A percentile compares a stretch with the other conserved stretches of the same genome.
Evolutionary conservation across 2,113 vertebrate species (phyloP).

Genomic region (Cololabis saira): DNA sequence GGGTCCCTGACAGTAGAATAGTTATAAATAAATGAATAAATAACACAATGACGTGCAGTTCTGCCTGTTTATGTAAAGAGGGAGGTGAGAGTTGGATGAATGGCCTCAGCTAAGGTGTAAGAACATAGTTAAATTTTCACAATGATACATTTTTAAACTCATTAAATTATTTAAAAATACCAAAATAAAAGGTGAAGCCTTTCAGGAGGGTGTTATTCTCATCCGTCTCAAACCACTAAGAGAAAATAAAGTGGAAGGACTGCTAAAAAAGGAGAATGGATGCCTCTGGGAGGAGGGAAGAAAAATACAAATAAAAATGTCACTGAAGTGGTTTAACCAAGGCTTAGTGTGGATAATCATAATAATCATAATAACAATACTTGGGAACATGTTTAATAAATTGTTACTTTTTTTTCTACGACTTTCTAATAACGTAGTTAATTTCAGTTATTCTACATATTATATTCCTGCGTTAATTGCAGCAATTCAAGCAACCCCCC

Average conservation of each 20-base stretch:
- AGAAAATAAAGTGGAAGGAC: not conserved
- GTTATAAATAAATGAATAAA: too few relatives aligned
- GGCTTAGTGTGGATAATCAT: not conserved
- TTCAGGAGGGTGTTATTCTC: not conserved
- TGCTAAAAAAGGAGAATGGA: not conserved
- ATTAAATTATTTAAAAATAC: constrained; percentile 55
- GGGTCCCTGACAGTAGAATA: too few relatives aligned
- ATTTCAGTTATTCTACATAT: not conserved
- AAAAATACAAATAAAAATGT: not conserved
- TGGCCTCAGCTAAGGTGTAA: constrained; percentile 61
- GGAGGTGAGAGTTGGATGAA: constrained; percentile 40
- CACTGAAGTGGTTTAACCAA: not conserved
- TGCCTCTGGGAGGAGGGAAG: not conserved
- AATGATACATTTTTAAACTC: not conserved
- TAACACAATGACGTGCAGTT: not conserved
- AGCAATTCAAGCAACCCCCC: too few relatives aligned
- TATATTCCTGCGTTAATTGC: not conserved
- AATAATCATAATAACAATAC: not conserved
- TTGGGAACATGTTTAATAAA: not conserved
- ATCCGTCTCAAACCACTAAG: not conserved
- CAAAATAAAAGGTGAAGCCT: constrained; percentile 9
- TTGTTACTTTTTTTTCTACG: not conserved
- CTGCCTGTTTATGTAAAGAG: constrained; percentile 2
- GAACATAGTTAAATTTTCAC: constrained; percentile 35
- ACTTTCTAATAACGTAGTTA: not conserved